Percentiles rank a stretch among this genome's conserved stretches.
Conservation (phyloP, 2,797 vertebrate species). For the Thunnus albacares region DNA sequence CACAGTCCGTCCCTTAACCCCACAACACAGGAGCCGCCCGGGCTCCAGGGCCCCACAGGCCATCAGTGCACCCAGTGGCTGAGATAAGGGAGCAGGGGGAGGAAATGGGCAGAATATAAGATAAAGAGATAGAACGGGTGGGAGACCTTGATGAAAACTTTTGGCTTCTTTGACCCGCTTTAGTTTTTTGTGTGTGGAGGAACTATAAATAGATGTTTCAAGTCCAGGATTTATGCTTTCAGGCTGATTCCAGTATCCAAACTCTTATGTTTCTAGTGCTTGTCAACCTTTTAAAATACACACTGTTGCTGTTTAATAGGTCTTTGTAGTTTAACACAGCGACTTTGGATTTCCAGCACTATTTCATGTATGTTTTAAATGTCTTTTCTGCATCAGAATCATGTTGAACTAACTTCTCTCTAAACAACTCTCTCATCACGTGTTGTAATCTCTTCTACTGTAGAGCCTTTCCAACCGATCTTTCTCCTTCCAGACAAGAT, state of each 20-base stretch:
- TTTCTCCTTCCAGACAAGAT: slow-evolving; percentile 75
- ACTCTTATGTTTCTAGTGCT: background rate
- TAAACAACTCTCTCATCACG: no score
- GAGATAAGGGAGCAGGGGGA: slow-evolving; percentile 31
- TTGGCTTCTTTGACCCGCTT: slow-evolving; percentile 18
- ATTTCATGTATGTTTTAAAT: no score
- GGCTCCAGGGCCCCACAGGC: slow-evolving; percentile 30
- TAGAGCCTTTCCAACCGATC: no score
- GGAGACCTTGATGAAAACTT: slow-evolving; percentile 7
- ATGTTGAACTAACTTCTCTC: no score
- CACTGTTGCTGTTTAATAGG: background rate
- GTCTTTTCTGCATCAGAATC: no score
- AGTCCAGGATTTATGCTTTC: background rate
- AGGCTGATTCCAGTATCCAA: slow-evolving; percentile 25
- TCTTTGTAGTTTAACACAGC: no score
- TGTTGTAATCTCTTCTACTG: no score
- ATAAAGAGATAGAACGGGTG: slow-evolving; percentile 34
- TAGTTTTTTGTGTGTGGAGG: background rate
- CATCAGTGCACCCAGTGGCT: slow-evolving; percentile 30
- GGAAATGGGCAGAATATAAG: slow-evolving; percentile 42
- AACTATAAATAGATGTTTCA: slow-evolving; percentile 45
- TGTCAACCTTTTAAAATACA: background rate
- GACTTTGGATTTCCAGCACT: no score
- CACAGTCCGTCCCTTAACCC: slow-evolving; percentile 31
- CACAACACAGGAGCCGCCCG: slow-evolving; percentile 20